Evolutionary conservation across 2,888 invertebrate genomes (phyloP).

Genomic region (Acrocyrtus sp.): DNA sequence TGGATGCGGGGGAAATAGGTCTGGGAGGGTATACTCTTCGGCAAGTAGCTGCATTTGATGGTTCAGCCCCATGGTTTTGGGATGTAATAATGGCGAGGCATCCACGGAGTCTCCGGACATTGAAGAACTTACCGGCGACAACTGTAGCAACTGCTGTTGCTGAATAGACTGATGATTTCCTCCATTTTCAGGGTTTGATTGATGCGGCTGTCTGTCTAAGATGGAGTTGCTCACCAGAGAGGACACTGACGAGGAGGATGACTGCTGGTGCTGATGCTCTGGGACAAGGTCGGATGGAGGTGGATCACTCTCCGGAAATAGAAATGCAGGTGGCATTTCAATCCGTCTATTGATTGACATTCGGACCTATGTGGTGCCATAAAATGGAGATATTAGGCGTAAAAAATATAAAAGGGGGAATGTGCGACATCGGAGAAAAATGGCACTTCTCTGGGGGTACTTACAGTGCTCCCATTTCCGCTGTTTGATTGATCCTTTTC

Average conservation of each 20-base stretch:
- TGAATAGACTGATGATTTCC: slow-evolving; percentile 25
- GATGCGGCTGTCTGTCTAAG: slow-evolving; percentile 22
- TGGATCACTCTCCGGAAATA: slow-evolving; percentile 81
- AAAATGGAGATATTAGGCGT: neutral
- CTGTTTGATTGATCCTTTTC: slow-evolving; percentile 14
- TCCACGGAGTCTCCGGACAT: slow-evolving; percentile 49
- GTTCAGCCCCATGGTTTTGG: slow-evolving; percentile 31
- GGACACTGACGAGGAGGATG: slow-evolving; percentile 61
- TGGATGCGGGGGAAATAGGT: slow-evolving; percentile 58
- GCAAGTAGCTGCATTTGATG: slow-evolving; percentile 44
- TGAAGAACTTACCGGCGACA: slow-evolving; percentile 36
- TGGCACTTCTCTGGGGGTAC: no score
- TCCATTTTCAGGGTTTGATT: slow-evolving; percentile 32
- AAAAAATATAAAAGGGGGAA: neutral
- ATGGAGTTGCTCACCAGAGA: slow-evolving; percentile 26
- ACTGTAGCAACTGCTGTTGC: slow-evolving; percentile 31
- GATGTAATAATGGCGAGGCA: slow-evolving; percentile 49
- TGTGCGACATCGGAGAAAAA: no score
- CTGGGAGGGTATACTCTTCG: slow-evolving; percentile 63
- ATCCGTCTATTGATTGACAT: slow-evolving; percentile 78
- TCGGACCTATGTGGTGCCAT: slow-evolving; percentile 71
- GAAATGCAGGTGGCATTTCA: slow-evolving; percentile 84
- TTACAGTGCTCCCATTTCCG: slow-evolving; percentile 27
- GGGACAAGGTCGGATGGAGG: slow-evolving; percentile 71
- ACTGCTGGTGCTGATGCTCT: slow-evolving; percentile 42